Conservation (phyloP, 2,888 invertebrate species). For the Sericinus montela region DNA sequence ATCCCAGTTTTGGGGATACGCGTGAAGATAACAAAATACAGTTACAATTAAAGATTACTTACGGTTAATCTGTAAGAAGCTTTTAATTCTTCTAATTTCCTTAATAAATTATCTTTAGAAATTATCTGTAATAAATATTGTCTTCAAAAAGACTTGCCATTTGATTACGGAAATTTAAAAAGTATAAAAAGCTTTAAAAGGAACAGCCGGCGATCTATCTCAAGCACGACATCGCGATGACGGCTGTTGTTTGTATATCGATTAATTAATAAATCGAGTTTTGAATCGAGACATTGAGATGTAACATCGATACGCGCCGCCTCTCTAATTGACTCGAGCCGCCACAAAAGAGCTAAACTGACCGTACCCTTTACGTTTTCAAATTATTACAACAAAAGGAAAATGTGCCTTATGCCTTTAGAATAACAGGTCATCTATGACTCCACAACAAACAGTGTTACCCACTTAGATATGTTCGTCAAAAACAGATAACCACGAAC, state of each 20-base stretch:
- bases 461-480: not conserved
- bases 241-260: slow-evolving; percentile 77
- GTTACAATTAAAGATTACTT: too few relatives aligned
- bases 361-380: slow-evolving; percentile 22
- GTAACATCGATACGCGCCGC: slow-evolving; percentile 65
- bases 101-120: too few relatives aligned
- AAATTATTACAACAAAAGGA: slow-evolving; percentile 14
- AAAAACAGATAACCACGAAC: slow-evolving; percentile 50
- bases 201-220: slow-evolving; percentile 46
- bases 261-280: slow-evolving; percentile 77
- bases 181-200: slow-evolving; percentile 15
- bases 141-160: not conserved
- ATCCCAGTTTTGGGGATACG: too few relatives aligned
- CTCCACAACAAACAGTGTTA: not conserved
- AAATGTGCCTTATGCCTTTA: slow-evolving; percentile 23
- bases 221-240: slow-evolving; percentile 62
- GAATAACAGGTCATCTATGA: slow-evolving; percentile 3
- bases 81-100: too few relatives aligned
- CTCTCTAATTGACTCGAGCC: slow-evolving; percentile 77
- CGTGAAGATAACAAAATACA: too few relatives aligned
- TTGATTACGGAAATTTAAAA: slow-evolving; percentile 3
- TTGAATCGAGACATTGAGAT: slow-evolving; percentile 65
- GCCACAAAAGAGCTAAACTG: slow-evolving; percentile 63
- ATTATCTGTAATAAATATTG: too few relatives aligned
- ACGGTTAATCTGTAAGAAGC: too few relatives aligned